phyloP scores from a whole-genome alignment of 2,797 vertebrate genomes.

The Dipus sagitta region DNA sequence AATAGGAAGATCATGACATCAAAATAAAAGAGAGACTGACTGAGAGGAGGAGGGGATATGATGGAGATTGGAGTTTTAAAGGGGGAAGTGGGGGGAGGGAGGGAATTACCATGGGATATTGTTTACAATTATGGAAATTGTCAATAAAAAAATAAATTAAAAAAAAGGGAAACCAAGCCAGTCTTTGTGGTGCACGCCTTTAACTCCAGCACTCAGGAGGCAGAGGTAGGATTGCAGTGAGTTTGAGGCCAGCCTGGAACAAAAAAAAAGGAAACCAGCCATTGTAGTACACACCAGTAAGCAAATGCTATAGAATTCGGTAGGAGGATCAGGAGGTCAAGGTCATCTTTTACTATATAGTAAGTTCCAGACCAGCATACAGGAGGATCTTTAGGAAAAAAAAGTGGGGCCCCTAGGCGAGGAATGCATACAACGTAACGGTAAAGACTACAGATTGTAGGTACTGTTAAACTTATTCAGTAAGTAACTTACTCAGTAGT shows the following conservation, averaged over 20 bases:
- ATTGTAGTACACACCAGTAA: background rate
- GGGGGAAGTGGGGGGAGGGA: too few relatives aligned
- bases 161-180: background rate
- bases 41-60: too few relatives aligned
- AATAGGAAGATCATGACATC: too few relatives aligned
- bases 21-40: too few relatives aligned
- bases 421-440: too few relatives aligned
- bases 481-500: background rate
- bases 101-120: too few relatives aligned
- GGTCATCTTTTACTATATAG: background rate
- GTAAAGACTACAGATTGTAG: background rate
- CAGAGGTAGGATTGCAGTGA: background rate
- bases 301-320: background rate
- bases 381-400: background rate
- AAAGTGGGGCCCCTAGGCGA: too few relatives aligned
- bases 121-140: too few relatives aligned
- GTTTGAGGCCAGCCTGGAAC: background rate
- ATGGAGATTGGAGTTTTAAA: too few relatives aligned
- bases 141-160: background rate
- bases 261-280: background rate
- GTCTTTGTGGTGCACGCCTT: background rate
- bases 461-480: background rate
- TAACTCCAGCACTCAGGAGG: background rate
- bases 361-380: too few relatives aligned
- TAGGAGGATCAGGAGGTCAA: background rate